Percentiles rank a stretch among this genome's conserved stretches.
Conservation (phyloP, 2,113 vertebrate genomes). For the Mustelus asterias region DNA sequence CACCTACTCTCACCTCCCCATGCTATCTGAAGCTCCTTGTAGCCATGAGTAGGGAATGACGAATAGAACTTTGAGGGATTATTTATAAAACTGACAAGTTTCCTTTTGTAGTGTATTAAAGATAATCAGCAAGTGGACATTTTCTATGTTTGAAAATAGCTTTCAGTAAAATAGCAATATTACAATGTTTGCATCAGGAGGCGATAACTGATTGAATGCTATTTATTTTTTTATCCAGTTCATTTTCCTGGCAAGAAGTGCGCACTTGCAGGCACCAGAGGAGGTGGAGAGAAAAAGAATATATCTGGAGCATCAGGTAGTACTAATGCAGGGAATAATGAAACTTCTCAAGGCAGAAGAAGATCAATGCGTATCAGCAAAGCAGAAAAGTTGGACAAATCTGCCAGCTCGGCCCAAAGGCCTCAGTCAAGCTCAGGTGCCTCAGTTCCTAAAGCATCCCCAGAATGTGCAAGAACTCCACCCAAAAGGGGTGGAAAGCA, state of each 20-base stretch:
- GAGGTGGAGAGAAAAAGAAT: constrained; percentile 81
- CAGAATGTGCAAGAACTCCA: constrained; percentile 49
- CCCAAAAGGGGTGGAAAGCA: constrained; percentile 52
- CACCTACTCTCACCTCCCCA: background rate
- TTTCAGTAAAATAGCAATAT: background rate
- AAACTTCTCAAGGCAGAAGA: constrained; percentile 61
- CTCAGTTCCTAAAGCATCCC: constrained; percentile 50
- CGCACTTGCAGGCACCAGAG: constrained; percentile 73
- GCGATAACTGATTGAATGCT: background rate
- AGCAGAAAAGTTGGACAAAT: constrained; percentile 56
- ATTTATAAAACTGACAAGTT: background rate
- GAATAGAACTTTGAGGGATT: background rate
- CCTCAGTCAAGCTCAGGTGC: constrained; percentile 62
- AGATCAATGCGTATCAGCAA: constrained; percentile 74
- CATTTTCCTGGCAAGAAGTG: constrained; percentile 69
- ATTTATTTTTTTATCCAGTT: constrained; percentile 47
- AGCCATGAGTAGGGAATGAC: background rate
- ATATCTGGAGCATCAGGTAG: constrained; percentile 68
- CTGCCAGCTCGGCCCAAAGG: constrained; percentile 61
- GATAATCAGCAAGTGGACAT: background rate
- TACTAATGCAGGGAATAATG: constrained; percentile 67
- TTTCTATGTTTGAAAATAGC: background rate
- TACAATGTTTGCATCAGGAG: background rate
- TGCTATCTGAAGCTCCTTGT: background rate
- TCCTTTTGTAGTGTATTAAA: background rate